phyloP scores from a whole-genome alignment of 2,888 invertebrate species.

The Synanthedon formicaeformis region DNA sequence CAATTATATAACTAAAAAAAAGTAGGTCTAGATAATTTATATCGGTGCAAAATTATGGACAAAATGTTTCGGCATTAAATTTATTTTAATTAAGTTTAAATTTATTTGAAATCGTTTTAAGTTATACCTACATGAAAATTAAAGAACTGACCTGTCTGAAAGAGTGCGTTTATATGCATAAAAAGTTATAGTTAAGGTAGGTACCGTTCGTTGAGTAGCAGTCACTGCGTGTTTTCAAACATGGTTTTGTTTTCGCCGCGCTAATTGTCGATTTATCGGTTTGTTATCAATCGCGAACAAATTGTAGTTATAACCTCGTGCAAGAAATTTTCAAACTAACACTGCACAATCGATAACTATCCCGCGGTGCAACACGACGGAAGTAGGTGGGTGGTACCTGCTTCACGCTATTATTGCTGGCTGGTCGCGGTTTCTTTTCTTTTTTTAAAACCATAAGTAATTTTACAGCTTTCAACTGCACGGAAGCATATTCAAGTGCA shows the following conservation, averaged over 20 bases:
- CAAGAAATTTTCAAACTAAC: conserved; percentile 10
- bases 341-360: conserved; percentile 10
- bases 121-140: no score
- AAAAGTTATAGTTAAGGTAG: no score
- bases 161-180: conserved; percentile 1
- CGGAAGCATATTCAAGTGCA: not conserved
- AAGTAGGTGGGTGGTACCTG: not conserved
- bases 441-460: not conserved
- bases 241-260: conserved; percentile 26
- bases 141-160: conserved; percentile 1
- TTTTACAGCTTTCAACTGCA: not conserved
- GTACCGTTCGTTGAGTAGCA: no score
- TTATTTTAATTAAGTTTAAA: no score
- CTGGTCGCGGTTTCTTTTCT: not conserved
- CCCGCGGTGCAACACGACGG: not conserved
- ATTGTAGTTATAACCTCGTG: conserved; percentile 8
- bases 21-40: no score
- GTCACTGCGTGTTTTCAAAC: conserved; percentile 24
- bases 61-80: no score
- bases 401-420: not conserved
- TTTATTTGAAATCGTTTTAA: no score
- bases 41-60: no score
- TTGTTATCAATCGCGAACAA: conserved; percentile 27
- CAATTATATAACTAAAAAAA: no score
- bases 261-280: conserved; percentile 44